Base-by-base conservation (phyloP, 2,797 vertebrate genomes). In the Sebastes itinus region DNA sequence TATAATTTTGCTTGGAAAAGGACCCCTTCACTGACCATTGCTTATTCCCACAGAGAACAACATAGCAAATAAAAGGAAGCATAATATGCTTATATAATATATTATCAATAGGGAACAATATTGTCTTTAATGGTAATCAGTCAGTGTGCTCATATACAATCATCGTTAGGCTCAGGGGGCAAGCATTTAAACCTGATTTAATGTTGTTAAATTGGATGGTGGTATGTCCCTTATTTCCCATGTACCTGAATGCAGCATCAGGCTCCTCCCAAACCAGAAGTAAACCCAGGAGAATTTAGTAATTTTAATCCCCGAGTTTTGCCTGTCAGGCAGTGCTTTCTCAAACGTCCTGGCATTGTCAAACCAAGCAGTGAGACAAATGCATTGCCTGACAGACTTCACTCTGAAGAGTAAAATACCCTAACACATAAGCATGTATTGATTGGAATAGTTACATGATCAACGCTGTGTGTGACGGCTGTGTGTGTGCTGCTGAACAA, bases 181-280 rank as follows among this genome's bases (percentile, higher is more conserved):
- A 12, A 27, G 2, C 35, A 1, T 42, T 60, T 6, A 25, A 27
- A 61, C 5, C 2, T 46, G 6, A 32, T 6, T 0, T 22, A 2
- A 38, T 5, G 16, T 20, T 38, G n/a, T 72, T 32, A 6, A 4
- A 5, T 33, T 3, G 6, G 6, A 33, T 46, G 0, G 3, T 3
- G 0, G 10, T 2, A 22, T 68, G 0, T 60, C 33, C 9, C 10
- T 4, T 22, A 18, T 49, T 81, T 60, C 14, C 22, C 1, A 22
- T 0, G 18, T 16, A 3, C 4, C 0, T 78, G 79, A 92, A 89
- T 2, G 82, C 73, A 59, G 6, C 84, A 72, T 4, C 2, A 82
- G 4, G 82, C 85, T 86, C 92, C 92, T 71, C 90, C 92, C 0
- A 84, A 66, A 75, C 81, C 69, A 61, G 87, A 88, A 85, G 75